phyloP scores from a whole-genome alignment of 2,888 invertebrate genomes.

The Erynnis tages region DNA sequence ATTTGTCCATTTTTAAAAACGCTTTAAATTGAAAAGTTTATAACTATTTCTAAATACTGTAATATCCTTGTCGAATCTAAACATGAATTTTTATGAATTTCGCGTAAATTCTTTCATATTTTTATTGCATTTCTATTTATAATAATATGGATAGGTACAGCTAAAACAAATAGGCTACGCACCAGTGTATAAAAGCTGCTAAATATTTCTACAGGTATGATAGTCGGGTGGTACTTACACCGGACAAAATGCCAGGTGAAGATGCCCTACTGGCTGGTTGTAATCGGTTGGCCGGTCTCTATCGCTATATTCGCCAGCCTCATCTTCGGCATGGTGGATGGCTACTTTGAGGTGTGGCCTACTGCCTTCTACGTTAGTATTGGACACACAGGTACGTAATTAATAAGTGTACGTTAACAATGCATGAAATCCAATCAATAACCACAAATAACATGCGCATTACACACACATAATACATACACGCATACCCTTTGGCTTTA shows the following conservation, averaged over 20 bases:
- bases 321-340: slow-evolving; percentile 86
- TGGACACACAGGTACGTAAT: slow-evolving; percentile 82
- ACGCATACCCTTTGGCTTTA: no score
- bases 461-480: no score
- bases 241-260: slow-evolving; percentile 84
- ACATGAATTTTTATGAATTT: no score
- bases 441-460: no score
- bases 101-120: no score
- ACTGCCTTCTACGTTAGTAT: slow-evolving; percentile 89
- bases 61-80: no score
- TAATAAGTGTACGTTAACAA: not conserved
- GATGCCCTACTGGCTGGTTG: slow-evolving; percentile 79
- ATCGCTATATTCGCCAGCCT: slow-evolving; percentile 82
- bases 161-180: no score
- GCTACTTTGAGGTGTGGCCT: slow-evolving; percentile 83
- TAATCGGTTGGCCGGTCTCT: slow-evolving; percentile 82
- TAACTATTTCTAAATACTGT: no score
- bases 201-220: slow-evolving; percentile 77
- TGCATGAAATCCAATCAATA: no score
- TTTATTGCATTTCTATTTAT: no score
- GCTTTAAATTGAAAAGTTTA: not conserved
- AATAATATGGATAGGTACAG: no score
- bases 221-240: slow-evolving; percentile 87
- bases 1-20: not conserved
- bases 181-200: no score